Evolutionary conservation across 2,888 invertebrate species (phyloP).

Genomic region (Argyresthia goedartella): DNA sequence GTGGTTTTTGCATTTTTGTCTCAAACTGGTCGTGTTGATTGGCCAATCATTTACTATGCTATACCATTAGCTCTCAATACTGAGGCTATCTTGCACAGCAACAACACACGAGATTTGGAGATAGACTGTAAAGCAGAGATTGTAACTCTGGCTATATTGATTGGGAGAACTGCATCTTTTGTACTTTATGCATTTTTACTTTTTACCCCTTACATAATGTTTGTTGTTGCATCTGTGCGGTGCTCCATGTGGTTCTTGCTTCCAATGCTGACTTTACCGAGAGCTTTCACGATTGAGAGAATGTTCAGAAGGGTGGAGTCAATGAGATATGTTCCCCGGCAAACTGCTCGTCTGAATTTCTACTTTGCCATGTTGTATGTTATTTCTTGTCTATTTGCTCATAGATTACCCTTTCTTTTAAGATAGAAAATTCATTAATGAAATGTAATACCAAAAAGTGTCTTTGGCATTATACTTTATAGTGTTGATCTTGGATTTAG

Average conservation of each 20-base stretch:
- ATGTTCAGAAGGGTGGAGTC: slow-evolving; percentile 84
- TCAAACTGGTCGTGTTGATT: slow-evolving; percentile 92
- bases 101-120: slow-evolving; percentile 93
- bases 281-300: slow-evolving; percentile 92
- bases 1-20: slow-evolving; percentile 94
- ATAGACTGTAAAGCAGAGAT: slow-evolving; percentile 91
- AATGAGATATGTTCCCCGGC: slow-evolving; percentile 86
- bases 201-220: slow-evolving; percentile 91
- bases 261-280: slow-evolving; percentile 88
- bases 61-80: slow-evolving; percentile 94
- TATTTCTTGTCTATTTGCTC: slow-evolving; percentile 81
- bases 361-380: slow-evolving; percentile 93
- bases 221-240: slow-evolving; percentile 87
- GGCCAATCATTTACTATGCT: slow-evolving; percentile 93
- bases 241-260: slow-evolving; percentile 91
- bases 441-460: slow-evolving; percentile 3
- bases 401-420: slow-evolving; percentile 72
- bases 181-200: slow-evolving; percentile 90
- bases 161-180: slow-evolving; percentile 92
- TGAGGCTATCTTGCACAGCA: slow-evolving; percentile 95
- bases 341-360: slow-evolving; percentile 91
- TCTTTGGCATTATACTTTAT: background rate
- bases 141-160: slow-evolving; percentile 93
- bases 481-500: background rate
- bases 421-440: slow-evolving; percentile 17